A percentile compares a stretch with the other conserved stretches of the same genome.
Conservation (phyloP, 2,113 vertebrate genomes). For the Myotis lucifugus region DNA sequence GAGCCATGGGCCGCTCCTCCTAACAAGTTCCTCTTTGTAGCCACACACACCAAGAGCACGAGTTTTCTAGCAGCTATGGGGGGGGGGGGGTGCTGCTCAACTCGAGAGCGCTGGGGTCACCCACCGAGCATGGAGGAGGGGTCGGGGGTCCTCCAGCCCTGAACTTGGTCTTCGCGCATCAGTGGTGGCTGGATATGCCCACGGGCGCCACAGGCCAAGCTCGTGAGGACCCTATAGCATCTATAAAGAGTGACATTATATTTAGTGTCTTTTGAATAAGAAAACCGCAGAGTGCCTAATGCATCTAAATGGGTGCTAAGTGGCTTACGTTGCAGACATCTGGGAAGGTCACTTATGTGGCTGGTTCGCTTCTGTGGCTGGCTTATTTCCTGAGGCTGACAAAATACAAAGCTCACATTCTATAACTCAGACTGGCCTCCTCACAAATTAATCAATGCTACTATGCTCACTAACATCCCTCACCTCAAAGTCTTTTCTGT, state of each 20-base stretch:
- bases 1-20: not conserved
- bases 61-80: not conserved
- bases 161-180: not conserved
- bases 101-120: fast-evolving
- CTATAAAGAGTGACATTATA: not conserved
- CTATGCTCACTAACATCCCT: not conserved
- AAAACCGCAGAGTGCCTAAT: not conserved
- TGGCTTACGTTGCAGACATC: not conserved
- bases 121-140: no score
- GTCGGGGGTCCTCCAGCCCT: fast-evolving
- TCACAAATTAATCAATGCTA: no score
- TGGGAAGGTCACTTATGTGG: not conserved
- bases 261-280: not conserved
- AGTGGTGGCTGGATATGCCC: fast-evolving
- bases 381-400: not conserved
- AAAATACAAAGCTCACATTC: not conserved
- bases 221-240: not conserved
- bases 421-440: not conserved
- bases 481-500: not conserved
- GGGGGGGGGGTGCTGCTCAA: not conserved
- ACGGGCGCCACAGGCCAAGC: fast-evolving
- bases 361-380: not conserved
- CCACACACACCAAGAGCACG: fast-evolving
- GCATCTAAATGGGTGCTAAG: not conserved
- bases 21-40: not conserved